Base-by-base conservation (phyloP, 1,140 invertebrate genomes). In the Dysdera silvatica region DNA sequence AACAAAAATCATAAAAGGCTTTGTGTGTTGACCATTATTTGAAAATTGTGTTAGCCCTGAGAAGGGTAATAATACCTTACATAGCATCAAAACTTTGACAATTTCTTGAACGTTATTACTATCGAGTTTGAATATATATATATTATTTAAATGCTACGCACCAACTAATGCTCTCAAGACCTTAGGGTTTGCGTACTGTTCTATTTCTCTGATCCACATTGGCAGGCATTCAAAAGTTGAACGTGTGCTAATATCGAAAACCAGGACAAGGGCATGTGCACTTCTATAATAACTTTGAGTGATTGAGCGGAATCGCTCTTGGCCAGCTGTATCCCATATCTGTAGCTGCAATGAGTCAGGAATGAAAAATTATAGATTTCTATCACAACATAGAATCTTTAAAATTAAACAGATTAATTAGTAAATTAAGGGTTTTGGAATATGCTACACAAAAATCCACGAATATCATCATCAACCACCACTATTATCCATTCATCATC, bases 241-340 rank as follows among this genome's bases (percentile, higher is more conserved):
- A 75, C 97, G 92, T 76, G 90, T 95, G 72, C 91, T 94, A 71
- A 98, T 95, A 79, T 98, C 95, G 77, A 96, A 98, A 24, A 98
- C 94, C 65, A 98, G 80, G 68, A 98, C 95, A 43, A 98, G 81
- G 31, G 94, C 94, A 80, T 98, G 95, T 29, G 95, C 95, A 67
- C 93, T 95, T 72, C 94, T 81, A 76, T 98, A 98, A 78, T 98
- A 98, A 75, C 92, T 95, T 77, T 96, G 92, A 10, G 95, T 98
- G 65, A 97, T 95, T 4, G 95, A 97, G 65, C 95, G 83, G 78
- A 98, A 98, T 69, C 93, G 33, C 76, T 98, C 95, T 76, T 98
- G 95, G 0, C 95, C 92, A 18, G 92, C 93, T 37, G 92, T 96
- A 75, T 98, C 95, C 94, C 94, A 98, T 71, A 98, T 95, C 83